Evolutionary conservation across 2,888 invertebrate genomes (phyloP), one percentile per base, ranked within the genome.

Genomic region (Coelopa pilipes): DNA sequence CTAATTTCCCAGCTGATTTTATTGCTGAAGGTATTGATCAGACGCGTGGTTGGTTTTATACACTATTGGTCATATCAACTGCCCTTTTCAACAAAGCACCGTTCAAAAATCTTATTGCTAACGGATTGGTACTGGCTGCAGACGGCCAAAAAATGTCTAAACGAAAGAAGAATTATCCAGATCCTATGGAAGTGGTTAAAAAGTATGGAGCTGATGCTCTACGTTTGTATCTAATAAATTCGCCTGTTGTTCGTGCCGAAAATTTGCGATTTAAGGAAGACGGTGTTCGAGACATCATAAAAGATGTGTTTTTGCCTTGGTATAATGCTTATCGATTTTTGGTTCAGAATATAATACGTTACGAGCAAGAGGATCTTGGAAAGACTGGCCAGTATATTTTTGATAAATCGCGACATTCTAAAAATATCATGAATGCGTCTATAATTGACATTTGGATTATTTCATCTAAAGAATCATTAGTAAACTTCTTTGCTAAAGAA

Each of bases 91-190:
- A 96, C 70, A 97, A 96, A 85, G 94, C 99, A 0, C 99, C 99
- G 0, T 99, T 97, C 87, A 98, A 98, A 87, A 99, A 99, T 88
- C 90, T 99, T 59, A 96, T 99, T 79, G 97, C 94, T 19, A 99
- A 97, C 87, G 99, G 99, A 1, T 90, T 99, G 74, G 94, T 99
- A 0, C 89, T 99, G 75, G 99, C 98, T n/a, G 87, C 94, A 50
- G 99, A 99, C 89, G 99, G 99, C 0, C 97, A 98, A 86, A 99
- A 99, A 88, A 99, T 99, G 99, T 98, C 98, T 0, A 99, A 99
- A 87, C 91, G 99, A 46, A 98, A 98, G 89, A 97, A 98, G 87
- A 99, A 99, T 86, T 99, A 98, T 87, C 99, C 99, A 0, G 98
- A 99, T 89, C 99, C 99, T 0, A 89, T 97, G 88, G 93, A 95